Evolutionary conservation across 2,113 vertebrate species (phyloP), one percentile per base, ranked within the genome.

Genomic region (Hemiprocne comata): DNA sequence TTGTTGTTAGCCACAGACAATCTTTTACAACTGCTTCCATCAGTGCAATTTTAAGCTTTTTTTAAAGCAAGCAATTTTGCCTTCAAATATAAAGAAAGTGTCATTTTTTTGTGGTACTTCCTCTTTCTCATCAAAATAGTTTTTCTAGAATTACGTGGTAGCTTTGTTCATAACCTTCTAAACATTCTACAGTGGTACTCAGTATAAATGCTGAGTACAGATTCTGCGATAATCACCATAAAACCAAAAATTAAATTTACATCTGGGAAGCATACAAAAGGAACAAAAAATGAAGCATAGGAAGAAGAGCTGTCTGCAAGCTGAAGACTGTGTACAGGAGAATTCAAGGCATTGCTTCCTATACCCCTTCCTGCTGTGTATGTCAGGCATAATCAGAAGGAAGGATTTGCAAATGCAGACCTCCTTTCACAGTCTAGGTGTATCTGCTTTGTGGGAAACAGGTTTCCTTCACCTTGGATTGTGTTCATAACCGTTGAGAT

Each of bases 21-120:
- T 84, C 51, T 95, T 58, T 64, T 88, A 74, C 33, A 88, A 38
- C 48, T 61, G 9, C 55, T 86, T 85, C 46, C 53, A 77, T 77
- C 15, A 34, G 26, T 62, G 50, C 13, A 65, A 57, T 36, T 91
- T 57, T 11, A 62, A 65, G 34, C 5, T 34, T 85, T 78, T 88
- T 81, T 36, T 29, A 51, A 73, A 91, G 26, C n/a, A 34, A 91
- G 38, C 19, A 61, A 81, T 93, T 96, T 93, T 94, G 11, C 46
- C 53, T 90, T 86, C 64, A 94, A 71, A 50, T 42, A 25, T 51
- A 42, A 73, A 40, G 24, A 12, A 74, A 69, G 25, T 48, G 34
- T 18, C 0, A 7, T 61, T 42, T 66, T 90, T 55, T 38, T 24
- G 24, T 38, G n/a, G n/a, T 29, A 21, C 23, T 66, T 87, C 53